A percentile compares a stretch with the other conserved stretches of the same genome.
Evolutionary conservation across 2,888 invertebrate species (phyloP).

Genomic region (Tenthredo mesomela): DNA sequence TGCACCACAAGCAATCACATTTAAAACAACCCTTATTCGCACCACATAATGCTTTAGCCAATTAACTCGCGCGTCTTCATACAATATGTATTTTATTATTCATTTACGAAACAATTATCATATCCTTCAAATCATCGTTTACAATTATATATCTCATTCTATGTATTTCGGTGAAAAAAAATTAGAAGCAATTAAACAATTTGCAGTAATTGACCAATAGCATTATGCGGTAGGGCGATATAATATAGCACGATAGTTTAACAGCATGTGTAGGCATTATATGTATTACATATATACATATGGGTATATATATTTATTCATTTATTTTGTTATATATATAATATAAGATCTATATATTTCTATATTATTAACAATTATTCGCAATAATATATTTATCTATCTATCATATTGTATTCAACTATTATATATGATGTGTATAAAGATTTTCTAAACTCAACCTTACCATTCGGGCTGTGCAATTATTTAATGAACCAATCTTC

Average conservation of each 20-base stretch:
- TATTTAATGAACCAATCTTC: neutral
- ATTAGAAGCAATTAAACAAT: neutral
- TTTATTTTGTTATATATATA: neutral
- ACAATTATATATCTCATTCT: too few relatives aligned
- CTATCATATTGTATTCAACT: neutral
- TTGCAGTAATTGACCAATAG: neutral
- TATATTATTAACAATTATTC: slow-evolving; percentile 5
- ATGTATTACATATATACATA: neutral
- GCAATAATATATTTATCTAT: neutral
- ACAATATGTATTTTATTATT: too few relatives aligned
- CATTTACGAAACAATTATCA: too few relatives aligned
- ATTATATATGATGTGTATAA: neutral
- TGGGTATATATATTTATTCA: neutral
- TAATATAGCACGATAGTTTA: slow-evolving; percentile 28
- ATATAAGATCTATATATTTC: neutral
- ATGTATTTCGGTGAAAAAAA: neutral
- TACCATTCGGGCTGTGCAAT: slow-evolving; percentile 3
- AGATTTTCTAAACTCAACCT: neutral
- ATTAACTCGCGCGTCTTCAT: neutral
- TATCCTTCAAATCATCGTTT: too few relatives aligned
- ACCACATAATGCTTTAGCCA: neutral
- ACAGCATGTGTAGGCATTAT: slow-evolving; percentile 33
- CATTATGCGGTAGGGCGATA: slow-evolving; percentile 14
- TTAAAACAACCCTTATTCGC: slow-evolving; percentile 58
- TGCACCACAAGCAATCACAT: slow-evolving; percentile 69